These are phyloP conservation scores for Paramormyrops kingsleyae DNA, from an alignment of 2,113 vertebrate genomes.

Conservation along the genomic window DNA sequence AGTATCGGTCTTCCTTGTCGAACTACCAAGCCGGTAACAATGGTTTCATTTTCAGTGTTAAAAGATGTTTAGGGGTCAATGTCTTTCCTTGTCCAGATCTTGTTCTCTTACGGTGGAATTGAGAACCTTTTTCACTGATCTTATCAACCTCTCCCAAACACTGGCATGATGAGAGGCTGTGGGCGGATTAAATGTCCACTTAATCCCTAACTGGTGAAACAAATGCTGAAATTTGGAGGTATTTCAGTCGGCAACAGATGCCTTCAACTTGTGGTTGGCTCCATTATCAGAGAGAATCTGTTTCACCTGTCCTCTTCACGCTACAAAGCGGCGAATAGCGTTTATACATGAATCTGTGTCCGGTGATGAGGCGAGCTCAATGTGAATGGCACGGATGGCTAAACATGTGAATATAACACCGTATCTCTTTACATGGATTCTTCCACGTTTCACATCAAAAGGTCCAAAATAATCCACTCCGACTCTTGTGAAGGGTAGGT, in stretches of 20 bases:
- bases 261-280: background rate
- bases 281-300: too few relatives aligned
- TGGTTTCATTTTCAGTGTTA: background rate
- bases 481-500: background rate
- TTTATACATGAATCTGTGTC: too few relatives aligned
- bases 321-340: too few relatives aligned
- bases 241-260: background rate
- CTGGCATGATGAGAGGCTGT: background rate
- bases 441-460: background rate
- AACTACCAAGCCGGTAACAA: background rate
- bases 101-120: background rate
- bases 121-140: background rate
- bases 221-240: background rate
- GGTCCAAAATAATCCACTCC: background rate
- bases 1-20: too few relatives aligned
- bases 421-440: background rate
- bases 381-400: background rate
- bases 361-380: too few relatives aligned
- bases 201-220: background rate
- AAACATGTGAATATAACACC: background rate
- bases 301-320: too few relatives aligned
- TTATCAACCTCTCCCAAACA: background rate
- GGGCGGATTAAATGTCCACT: too few relatives aligned
- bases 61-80: background rate
- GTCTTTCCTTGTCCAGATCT: background rate